A percentile compares a stretch with the other conserved stretches of the same genome.
phyloP scores from a whole-genome alignment of 2,113 vertebrate species.

The Apodemus speciosus region DNA sequence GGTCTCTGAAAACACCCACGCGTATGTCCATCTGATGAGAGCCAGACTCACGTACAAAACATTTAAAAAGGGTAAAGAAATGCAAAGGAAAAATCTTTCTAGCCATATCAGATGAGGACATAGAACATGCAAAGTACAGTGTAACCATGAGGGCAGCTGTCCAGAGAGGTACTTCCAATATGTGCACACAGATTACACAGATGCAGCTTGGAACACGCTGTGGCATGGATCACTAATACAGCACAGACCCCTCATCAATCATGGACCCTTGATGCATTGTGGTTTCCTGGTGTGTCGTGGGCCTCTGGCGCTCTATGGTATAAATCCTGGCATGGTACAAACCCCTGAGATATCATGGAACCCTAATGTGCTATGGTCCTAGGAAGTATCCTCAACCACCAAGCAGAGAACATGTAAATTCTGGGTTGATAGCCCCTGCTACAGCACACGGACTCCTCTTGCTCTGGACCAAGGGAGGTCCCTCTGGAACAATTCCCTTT shows the following conservation, averaged over 20 bases:
- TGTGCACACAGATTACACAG: too few relatives aligned
- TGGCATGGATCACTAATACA: not conserved
- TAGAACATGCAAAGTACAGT: not conserved
- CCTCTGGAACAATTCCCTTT: rapidly evolving
- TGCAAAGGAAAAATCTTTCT: not conserved
- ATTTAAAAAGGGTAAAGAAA: not conserved
- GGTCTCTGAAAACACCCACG: not conserved
- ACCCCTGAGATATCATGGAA: not conserved
- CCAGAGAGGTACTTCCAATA: rapidly evolving
- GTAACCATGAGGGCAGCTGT: not conserved
- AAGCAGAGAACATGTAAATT: not conserved
- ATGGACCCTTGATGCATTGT: too few relatives aligned
- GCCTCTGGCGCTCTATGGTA: not conserved
- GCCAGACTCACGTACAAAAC: not conserved
- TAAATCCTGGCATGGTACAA: not conserved
- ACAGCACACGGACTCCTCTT: not conserved
- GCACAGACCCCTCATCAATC: too few relatives aligned
- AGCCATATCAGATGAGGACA: too few relatives aligned
- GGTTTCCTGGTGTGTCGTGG: too few relatives aligned
- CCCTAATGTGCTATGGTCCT: not conserved
- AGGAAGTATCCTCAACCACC: rapidly evolving
- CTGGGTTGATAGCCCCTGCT: too few relatives aligned
- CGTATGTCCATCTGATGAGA: too few relatives aligned
- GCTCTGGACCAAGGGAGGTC: not conserved
- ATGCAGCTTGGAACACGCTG: too few relatives aligned